Base-by-base conservation (phyloP, 1,140 invertebrate genomes). In the Bicyclus anynana region DNA sequence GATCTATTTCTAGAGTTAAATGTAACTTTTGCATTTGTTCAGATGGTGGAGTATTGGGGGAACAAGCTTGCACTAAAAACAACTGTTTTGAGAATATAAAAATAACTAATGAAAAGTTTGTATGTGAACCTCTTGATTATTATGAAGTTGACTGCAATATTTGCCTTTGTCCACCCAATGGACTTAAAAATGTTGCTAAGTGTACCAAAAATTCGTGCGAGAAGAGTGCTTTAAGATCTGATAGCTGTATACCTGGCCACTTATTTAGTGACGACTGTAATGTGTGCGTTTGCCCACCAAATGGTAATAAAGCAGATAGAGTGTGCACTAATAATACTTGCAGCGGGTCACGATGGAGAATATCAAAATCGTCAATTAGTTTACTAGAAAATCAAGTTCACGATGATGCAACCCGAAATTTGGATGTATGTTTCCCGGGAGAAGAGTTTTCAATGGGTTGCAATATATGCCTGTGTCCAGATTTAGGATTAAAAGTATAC, bases 241-340 rank as follows among this genome's bases (percentile, higher is more conserved):
- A 72, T 38, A 37, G 42, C 0, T 90, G 89, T 55, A 62, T 59
- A 6, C 75, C 88, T 4, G 84, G 87, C 16, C 62, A 84, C 16
- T 62, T 84, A 0, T 90, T 89, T 52, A 82, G 75, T 38, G 77
- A 84, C 5, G 83, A 80, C 10, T 90, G 89, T 47, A 90, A 90
- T 57, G 69, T 81, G 4, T 90, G 89, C 47, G 76, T 84, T 0
- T 90, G 89, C 58, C 80, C 86, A 16, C 72, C 75, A 16, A 86
- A 89, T 57, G 88, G 89, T 0, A 69, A 85, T 26, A 86, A 77
- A 58, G 47, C 51, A 17, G 84, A 85, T n/a, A 82, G 67, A 54
- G 77, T 74, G 1, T 90, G 89, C 56, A 89, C 87, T 0, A 75
- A 77, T 2, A 66, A 74, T 27, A 75, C 53, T 2, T 87, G 84